phyloP scores from a whole-genome alignment of 2,113 vertebrate species.

The Deroptyus accipitrinus region DNA sequence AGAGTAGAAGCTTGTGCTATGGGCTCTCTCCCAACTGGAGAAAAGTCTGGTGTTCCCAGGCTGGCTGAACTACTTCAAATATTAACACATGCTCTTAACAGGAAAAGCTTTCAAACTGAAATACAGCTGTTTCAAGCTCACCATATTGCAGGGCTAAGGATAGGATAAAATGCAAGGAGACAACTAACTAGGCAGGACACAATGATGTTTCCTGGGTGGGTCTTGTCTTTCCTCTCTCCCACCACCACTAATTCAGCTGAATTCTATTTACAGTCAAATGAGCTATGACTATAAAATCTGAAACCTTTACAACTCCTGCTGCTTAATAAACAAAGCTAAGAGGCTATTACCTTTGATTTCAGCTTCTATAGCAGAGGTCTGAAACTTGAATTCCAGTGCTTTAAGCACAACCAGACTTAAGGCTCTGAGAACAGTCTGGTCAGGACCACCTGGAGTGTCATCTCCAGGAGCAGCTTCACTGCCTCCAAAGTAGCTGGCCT shows the following conservation, averaged over 20 bases:
- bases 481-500: conserved; percentile 79
- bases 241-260: neutral
- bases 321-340: neutral
- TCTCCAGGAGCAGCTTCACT: conserved; percentile 5
- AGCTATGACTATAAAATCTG: neutral
- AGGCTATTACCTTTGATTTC: conserved; percentile 72
- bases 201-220: neutral
- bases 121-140: neutral
- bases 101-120: neutral
- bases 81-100: neutral
- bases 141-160: neutral
- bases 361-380: conserved; percentile 46
- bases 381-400: conserved; percentile 81
- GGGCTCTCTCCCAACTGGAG: neutral
- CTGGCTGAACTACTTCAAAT: neutral
- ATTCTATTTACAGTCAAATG: neutral
- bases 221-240: neutral
- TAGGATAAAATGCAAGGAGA: neutral
- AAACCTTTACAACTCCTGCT: neutral
- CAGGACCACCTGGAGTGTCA: conserved; percentile 10
- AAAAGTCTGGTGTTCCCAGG: neutral
- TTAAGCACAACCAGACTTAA: conserved; percentile 85
- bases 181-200: neutral
- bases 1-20: neutral
- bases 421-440: conserved; percentile 82